Percentiles rank a stretch among this genome's conserved stretches.
Evolutionary conservation across 2,888 invertebrate species (phyloP).

Genomic region (Epiperipatus broadwayi): DNA sequence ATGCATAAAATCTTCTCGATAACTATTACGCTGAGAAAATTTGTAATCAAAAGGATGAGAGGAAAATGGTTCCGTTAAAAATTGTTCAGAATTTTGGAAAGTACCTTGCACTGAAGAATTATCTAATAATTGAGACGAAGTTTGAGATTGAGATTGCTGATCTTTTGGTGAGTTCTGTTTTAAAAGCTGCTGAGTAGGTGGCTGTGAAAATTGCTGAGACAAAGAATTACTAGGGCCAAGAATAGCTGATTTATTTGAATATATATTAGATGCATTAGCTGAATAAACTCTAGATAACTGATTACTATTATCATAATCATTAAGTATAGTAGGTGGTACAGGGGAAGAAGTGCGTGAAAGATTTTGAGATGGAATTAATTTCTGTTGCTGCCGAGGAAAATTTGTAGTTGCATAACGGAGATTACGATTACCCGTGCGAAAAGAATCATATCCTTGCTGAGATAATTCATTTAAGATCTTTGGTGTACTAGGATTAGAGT

Average conservation of each 20-base stretch:
- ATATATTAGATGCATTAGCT: too few relatives aligned
- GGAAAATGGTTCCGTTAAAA: conserved; percentile 13
- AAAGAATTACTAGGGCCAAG: too few relatives aligned
- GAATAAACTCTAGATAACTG: too few relatives aligned
- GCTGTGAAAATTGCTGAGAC: too few relatives aligned
- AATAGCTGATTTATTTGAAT: too few relatives aligned
- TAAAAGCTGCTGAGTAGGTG: conserved; percentile 4
- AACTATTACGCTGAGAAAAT: conserved; percentile 10
- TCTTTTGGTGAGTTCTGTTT: conserved; percentile 9
- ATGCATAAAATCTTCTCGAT: conserved; percentile 12
- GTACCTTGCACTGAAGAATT: background rate
- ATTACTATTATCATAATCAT: too few relatives aligned
- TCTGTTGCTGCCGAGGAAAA: too few relatives aligned
- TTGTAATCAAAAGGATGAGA: conserved; percentile 15
- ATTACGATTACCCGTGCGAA: conserved; percentile 4
- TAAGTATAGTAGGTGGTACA: too few relatives aligned
- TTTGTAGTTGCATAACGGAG: too few relatives aligned
- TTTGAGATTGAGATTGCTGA: background rate
- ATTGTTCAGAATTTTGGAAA: conserved; percentile 3
- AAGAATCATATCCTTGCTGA: conserved; percentile 6
- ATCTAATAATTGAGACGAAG: conserved; percentile 9
- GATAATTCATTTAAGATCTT: conserved; percentile 6
- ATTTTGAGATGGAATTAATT: too few relatives aligned
- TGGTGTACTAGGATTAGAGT: conserved; percentile 9
- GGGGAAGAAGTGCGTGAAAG: too few relatives aligned